Percentiles rank a stretch among this genome's conserved stretches.
Evolutionary conservation across 2,888 invertebrate genomes (phyloP).

Genomic region (Lacanobia wlatinum): DNA sequence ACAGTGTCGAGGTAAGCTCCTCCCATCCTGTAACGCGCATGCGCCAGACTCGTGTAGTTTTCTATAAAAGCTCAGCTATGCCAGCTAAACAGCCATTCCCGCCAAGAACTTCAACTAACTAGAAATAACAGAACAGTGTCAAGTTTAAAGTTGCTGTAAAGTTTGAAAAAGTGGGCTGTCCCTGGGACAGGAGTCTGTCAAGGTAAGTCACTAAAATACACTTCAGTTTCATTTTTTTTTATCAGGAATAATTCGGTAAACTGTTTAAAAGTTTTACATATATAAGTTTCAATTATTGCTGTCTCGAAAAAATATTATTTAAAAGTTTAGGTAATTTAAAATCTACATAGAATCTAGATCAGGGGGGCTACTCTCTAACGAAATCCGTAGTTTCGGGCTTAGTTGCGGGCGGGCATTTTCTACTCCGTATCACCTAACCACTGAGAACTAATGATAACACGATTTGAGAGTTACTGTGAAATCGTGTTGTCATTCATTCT

Average conservation of each 20-base stretch:
- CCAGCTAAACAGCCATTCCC: slow-evolving; percentile 77
- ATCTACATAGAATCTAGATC: background rate
- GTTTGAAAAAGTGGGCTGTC: slow-evolving; percentile 76
- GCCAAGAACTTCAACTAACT: slow-evolving; percentile 69
- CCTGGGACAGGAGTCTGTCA: slow-evolving; percentile 60
- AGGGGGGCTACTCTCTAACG: no score
- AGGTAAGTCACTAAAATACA: slow-evolving; percentile 65
- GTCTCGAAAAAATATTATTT: background rate
- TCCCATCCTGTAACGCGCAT: slow-evolving; percentile 76
- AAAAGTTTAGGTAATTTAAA: background rate
- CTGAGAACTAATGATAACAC: no score
- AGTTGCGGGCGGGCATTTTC: no score
- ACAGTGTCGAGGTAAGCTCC: slow-evolving; percentile 68
- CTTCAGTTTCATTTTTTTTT: background rate
- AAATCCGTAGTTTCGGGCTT: no score
- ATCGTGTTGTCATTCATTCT: no score
- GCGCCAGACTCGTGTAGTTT: slow-evolving; percentile 69
- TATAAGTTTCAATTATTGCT: background rate
- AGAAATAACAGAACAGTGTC: slow-evolving; percentile 53
- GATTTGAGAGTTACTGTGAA: no score
- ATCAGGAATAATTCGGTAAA: background rate
- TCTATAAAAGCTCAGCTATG: slow-evolving; percentile 79
- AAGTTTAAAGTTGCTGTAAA: slow-evolving; percentile 70
- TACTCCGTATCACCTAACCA: no score
- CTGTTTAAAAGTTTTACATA: background rate